Base-by-base conservation (phyloP, 2,113 vertebrate genomes). In the Cephalopterus ornatus region DNA sequence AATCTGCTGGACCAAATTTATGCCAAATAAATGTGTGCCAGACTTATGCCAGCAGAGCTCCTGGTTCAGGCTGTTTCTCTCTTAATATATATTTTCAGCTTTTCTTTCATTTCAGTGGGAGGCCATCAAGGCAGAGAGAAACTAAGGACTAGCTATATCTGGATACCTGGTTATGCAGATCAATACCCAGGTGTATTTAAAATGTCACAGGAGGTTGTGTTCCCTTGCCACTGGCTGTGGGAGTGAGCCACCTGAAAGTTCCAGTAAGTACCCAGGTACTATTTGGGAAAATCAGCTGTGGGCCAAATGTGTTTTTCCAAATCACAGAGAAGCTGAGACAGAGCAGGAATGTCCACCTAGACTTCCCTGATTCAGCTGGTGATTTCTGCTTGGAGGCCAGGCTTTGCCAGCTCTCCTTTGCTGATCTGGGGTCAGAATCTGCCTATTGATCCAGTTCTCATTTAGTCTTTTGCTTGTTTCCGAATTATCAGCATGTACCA, bases 1-100 rank as follows among this genome's bases (percentile, higher is more conserved):
- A 92, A 96, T 93, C 75, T 96, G 85, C 79, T 84, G 88, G 88
- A 67, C 72, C 55, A 81, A 84, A 65, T 94, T 73, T 87, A 67
- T 73, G 88, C 78, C 75, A 46, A 85, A 42, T 73, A 77, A 88
- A 50, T 21, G 30, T 19, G 33, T 86, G 56, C 68, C 72, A 95
- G 88, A 15, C 44, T 91, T 74, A 53, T 50, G 68, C 74, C 63
- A 67, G 30, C 16, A 86, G 19, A 94, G 42, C 33, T 85, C 92
- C 78, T 77, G 42, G 30, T 88, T 93, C 71, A 37, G 46, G 55
- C 19, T 71, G 26, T 70, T 13, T 78, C 8, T 76, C 13, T 35
- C 11, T 23, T 8, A 26, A 14, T 33, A 9, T 22, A 20, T 33
- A 5, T 67, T 14, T 68, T 67, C 8, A 53, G 21, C 30, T 88